These are phyloP conservation scores for Nothoprocta pentlandii DNA, from an alignment of 2,113 vertebrate species.

Conservation along the genomic window DNA sequence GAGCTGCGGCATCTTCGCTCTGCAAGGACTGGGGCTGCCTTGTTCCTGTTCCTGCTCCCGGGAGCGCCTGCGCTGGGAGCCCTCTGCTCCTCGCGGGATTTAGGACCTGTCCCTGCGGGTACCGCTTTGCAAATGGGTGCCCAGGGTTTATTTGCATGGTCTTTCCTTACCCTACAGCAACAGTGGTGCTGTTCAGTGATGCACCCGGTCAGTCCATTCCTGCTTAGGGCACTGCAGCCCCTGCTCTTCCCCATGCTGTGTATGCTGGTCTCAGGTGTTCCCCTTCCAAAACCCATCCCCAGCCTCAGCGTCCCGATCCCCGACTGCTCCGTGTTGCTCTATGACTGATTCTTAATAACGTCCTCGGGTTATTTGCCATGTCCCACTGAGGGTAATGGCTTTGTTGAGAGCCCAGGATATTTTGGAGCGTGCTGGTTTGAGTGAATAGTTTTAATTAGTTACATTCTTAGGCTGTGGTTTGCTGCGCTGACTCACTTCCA, in stretches of 20 bases:
- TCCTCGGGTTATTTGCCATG: not conserved
- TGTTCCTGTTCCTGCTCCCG: not conserved
- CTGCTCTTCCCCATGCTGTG: not conserved
- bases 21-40: not conserved
- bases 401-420: not conserved
- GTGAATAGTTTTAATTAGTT: constrained; percentile 13
- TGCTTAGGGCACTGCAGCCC: no score
- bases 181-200: fast-evolving
- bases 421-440: not conserved
- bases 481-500: constrained; percentile 64
- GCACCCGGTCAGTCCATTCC: no score
- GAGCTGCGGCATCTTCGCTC: not conserved
- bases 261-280: not conserved
- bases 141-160: not conserved
- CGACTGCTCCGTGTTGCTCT: fast-evolving
- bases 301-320: not conserved
- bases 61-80: no score
- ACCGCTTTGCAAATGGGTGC: not conserved
- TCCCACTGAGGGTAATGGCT: not conserved
- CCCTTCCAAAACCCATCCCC: not conserved
- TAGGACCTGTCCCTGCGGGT: not conserved
- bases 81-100: not conserved
- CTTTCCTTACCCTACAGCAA: fast-evolving
- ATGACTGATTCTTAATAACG: fast-evolving
- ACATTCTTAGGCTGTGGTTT: constrained; percentile 22